Evolutionary conservation across 2,113 vertebrate species (phyloP).

Genomic region (Pelusios castaneus): DNA sequence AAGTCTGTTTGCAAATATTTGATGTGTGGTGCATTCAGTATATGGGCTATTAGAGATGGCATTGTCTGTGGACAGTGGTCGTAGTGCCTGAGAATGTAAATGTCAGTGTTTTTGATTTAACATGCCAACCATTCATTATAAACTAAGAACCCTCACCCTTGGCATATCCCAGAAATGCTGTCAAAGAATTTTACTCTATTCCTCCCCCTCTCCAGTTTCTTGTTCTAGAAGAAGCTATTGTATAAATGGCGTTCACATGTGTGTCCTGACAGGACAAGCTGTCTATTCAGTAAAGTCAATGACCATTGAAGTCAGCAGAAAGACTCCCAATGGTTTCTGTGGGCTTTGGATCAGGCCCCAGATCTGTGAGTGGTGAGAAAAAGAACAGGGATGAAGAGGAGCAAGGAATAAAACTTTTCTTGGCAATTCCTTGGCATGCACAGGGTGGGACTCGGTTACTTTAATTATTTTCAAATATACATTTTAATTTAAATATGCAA

Average conservation of each 20-base stretch:
- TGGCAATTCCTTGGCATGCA: background rate
- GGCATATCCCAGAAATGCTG: background rate
- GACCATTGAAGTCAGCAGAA: background rate
- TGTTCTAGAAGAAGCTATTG: background rate
- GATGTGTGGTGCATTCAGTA: background rate
- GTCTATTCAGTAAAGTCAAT: background rate
- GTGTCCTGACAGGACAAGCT: background rate
- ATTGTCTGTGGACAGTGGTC: background rate
- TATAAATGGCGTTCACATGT: background rate
- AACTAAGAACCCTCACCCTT: background rate
- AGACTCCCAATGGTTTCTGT: background rate
- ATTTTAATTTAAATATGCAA: background rate
- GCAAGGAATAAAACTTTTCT: background rate
- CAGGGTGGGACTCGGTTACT: background rate
- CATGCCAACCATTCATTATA: background rate
- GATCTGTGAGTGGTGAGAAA: background rate
- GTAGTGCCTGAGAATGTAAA: accelerated
- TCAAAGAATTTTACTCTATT: background rate
- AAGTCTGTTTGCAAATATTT: background rate
- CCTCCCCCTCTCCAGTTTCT: background rate
- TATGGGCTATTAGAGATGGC: background rate
- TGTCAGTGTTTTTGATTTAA: background rate
- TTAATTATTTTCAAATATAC: background rate
- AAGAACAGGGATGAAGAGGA: background rate
- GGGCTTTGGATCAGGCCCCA: background rate